phyloP scores from a whole-genome alignment of 2,888 invertebrate genomes.

The Embidobia sp. region DNA sequence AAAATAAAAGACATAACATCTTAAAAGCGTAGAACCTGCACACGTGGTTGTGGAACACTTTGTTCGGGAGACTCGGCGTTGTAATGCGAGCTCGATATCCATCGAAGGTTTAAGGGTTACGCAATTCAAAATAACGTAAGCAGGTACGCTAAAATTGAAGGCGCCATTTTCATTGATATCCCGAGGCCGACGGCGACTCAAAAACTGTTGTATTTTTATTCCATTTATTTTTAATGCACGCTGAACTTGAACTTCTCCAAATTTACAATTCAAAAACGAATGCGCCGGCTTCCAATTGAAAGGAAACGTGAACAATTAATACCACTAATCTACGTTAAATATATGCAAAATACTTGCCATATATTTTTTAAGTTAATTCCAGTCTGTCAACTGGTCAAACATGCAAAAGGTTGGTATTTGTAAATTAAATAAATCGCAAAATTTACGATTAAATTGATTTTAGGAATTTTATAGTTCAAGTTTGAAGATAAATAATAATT shows the following conservation, averaged over 20 bases:
- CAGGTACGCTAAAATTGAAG: conserved; percentile 55
- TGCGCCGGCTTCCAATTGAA: neutral
- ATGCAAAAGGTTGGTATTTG: too few species aligned
- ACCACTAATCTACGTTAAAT: neutral
- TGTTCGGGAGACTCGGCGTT: conserved; percentile 18
- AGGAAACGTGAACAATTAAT: conserved; percentile 16
- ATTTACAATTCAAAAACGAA: conserved; percentile 47
- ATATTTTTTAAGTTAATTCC: too few species aligned
- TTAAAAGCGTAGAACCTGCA: conserved; percentile 34
- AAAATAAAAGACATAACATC: conserved; percentile 41
- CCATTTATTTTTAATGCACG: conserved; percentile 41
- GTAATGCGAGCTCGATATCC: conserved; percentile 50
- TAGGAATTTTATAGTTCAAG: too few species aligned
- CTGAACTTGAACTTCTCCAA: conserved; percentile 55
- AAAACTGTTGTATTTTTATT: conserved; percentile 37
- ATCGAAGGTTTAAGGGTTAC: conserved; percentile 54
- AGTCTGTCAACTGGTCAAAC: too few species aligned
- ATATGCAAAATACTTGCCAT: too few species aligned
- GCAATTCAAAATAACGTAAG: conserved; percentile 59
- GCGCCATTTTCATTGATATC: conserved; percentile 49
- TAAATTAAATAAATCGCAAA: too few species aligned
- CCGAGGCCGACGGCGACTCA: conserved; percentile 39
- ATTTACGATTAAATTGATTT: too few species aligned
- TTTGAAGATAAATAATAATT: too few species aligned
- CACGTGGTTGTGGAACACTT: conserved; percentile 41